Conservation (phyloP, 2,113 vertebrate species). For the Cephalophus harveyi region DNA sequence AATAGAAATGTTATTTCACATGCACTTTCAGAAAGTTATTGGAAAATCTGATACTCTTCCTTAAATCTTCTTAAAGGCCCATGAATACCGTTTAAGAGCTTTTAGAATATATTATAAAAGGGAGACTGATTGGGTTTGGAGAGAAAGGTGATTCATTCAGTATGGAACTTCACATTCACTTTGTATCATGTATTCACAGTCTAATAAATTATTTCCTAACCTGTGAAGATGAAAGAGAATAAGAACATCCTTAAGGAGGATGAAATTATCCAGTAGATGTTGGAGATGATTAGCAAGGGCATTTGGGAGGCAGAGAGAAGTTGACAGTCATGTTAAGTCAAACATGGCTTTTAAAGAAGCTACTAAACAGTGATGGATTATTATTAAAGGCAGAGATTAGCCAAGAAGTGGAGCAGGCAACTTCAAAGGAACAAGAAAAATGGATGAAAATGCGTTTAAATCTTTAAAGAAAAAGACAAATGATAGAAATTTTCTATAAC, state of each 20-base stretch:
- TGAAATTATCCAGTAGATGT: constrained; percentile 21
- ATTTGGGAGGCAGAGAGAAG: constrained; percentile 64
- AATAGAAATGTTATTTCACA: background rate
- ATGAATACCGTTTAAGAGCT: background rate
- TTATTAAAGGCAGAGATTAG: constrained; percentile 58
- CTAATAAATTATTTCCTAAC: constrained; percentile 66
- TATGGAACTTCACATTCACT: background rate
- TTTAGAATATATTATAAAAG: background rate
- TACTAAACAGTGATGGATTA: constrained; percentile 50
- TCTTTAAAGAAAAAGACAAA: constrained; percentile 8
- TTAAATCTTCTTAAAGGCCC: background rate
- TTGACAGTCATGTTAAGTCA: constrained; percentile 49
- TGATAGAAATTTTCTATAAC: background rate
- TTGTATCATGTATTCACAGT: constrained; percentile 39
- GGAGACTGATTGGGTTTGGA: background rate
- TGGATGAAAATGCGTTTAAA: background rate
- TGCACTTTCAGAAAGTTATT: background rate
- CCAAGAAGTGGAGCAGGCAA: constrained; percentile 28
- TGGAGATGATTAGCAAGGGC: constrained; percentile 42
- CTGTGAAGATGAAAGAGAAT: constrained; percentile 69
- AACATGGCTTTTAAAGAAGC: constrained; percentile 55
- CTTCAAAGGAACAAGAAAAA: constrained; percentile 59
- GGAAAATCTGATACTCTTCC: background rate
- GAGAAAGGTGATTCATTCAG: background rate
- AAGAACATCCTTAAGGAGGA: constrained; percentile 33